Evolutionary conservation across 2,797 vertebrate species (phyloP), one percentile per base, ranked within the genome.

Genomic region (Phoebastria nigripes): DNA sequence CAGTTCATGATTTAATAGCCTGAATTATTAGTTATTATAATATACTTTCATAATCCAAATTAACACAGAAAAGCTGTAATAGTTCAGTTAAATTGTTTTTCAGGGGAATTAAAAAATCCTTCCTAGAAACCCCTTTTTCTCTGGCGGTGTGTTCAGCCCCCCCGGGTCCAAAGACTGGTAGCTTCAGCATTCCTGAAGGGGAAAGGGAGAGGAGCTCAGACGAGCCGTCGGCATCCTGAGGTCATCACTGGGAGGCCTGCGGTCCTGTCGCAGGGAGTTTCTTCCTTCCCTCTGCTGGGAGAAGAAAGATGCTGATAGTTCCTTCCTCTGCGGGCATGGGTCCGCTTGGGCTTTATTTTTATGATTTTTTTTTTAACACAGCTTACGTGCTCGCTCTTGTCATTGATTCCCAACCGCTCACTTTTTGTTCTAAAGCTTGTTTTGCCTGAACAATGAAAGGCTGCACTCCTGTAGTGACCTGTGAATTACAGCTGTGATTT

Each of bases 161-260:
- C 4, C 4, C 29, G 17, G 5, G 3, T 63, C 15, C 14, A 65
- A 88, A 74, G n/a, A 3, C 22, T 31, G 16, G 14, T 12, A 11
- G 1, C 6, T 39, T 80, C 37, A 77, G 46, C 6, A 31, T 82
- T 91, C 26, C 31, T 58, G 59, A 62, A 69, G 14, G 24, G 67
- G 49, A 12, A 71, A 24, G 18, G 15, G 46, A 49, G 14, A 37
- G 12, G 14, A 8, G 24, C 46, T 91, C 31, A 18, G 47, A 19
- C 13, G 29, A 81, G 13, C 35, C 1, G 0, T 54, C 35, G 31
- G 12, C 15, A 82, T 41, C 63, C 42, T n/a, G 14, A 41, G 47
- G 17, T 25, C 6, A 1, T 54, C 51, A 15, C 15, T 31, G 20
- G 18, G n/a, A 69, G 4, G 5, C 0, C 0, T 8, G 15, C 41